A percentile compares a stretch with the other conserved stretches of the same genome.
Conservation (phyloP, 2,113 vertebrate genomes). For the Elaphurus davidianus region DNA sequence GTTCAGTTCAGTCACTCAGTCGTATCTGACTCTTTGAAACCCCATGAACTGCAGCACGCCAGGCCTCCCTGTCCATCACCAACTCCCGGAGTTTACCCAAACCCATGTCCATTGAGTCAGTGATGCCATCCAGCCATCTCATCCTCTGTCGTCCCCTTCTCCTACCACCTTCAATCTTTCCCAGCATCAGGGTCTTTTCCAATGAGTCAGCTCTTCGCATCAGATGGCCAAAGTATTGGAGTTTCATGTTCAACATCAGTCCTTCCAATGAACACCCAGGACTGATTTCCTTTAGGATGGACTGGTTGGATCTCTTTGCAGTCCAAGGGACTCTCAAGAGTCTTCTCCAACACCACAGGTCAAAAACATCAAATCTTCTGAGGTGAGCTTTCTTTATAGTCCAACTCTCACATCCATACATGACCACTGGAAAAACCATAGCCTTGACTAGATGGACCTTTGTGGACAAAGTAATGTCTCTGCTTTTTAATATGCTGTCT, state of each 20-base stretch:
- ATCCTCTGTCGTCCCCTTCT: not conserved
- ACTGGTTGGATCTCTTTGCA: not conserved
- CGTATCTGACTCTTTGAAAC: accelerated
- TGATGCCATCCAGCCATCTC: not conserved
- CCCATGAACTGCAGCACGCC: not conserved
- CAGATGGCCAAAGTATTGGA: not conserved
- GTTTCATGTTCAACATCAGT: not conserved
- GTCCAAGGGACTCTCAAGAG: not conserved
- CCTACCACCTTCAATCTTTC: not conserved
- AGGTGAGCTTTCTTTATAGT: accelerated
- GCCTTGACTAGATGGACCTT: not conserved
- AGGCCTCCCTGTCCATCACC: not conserved
- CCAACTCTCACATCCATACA: not conserved
- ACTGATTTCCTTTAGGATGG: not conserved
- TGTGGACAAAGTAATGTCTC: not conserved
- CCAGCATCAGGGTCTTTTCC: not conserved
- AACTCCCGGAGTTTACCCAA: not conserved
- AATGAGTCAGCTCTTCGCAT: not conserved
- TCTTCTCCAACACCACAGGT: not conserved
- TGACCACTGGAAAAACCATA: not conserved
- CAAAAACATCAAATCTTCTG: not conserved
- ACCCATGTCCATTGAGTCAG: accelerated
- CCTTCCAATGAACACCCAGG: not conserved
- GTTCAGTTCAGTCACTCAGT: not conserved
- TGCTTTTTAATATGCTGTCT: not conserved